These are phyloP conservation scores for rabbit (Oryctolagus cuniculus) DNA, from an alignment of 2,113 vertebrate species.

Conservation along the genomic window mOryCun1.1 NC_091432.1:82886001-82886500, in stretches of 20 bases:
- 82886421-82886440: not conserved
- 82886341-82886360: not conserved
- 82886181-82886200: not conserved
- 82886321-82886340: not conserved
- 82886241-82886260: not conserved
- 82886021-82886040: not conserved
- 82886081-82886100: not conserved
- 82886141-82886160: rapidly evolving
- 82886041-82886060: not conserved
- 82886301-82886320: not conserved
- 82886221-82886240: not conserved
- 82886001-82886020: not conserved
- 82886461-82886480: not conserved
- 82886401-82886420: not conserved
- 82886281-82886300: not conserved
- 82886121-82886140: not conserved
- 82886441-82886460: not conserved
- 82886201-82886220: not conserved
- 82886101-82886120: not conserved
- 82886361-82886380: not conserved
- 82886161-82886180: not conserved
- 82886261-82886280: not conserved
- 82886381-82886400: not conserved
- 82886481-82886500: not conserved
- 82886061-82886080: not conserved